Conservation (phyloP, 2,797 vertebrate species). For the Heliangelus exortis region DNA sequence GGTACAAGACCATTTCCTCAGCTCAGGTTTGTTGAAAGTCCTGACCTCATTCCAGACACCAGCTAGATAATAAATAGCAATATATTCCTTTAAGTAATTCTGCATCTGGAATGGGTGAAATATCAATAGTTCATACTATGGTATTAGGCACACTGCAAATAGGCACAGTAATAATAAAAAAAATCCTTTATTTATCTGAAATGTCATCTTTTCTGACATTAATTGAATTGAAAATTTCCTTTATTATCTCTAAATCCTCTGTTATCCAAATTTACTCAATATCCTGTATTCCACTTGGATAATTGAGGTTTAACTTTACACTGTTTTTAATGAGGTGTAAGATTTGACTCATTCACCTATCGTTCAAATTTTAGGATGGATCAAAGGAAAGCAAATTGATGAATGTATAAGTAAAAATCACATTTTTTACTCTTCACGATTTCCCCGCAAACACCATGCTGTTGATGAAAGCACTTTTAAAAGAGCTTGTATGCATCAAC, state of each 20-base stretch:
- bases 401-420: constrained; percentile 58
- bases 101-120: background rate
- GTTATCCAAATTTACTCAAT: background rate
- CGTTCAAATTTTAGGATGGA: constrained; percentile 39
- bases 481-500: background rate
- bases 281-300: constrained; percentile 8
- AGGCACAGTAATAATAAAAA: background rate
- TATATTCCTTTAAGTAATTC: background rate
- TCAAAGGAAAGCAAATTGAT: constrained; percentile 50
- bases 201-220: background rate
- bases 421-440: constrained; percentile 37
- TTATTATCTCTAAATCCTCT: constrained; percentile 14
- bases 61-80: background rate
- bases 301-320: constrained; percentile 45
- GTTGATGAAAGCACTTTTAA: constrained; percentile 23
- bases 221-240: constrained; percentile 35
- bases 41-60: background rate
- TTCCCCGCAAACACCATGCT: constrained; percentile 13
- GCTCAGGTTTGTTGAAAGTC: background rate
- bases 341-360: constrained; percentile 41
- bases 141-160: background rate
- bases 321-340: constrained; percentile 52
- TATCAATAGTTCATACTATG: background rate
- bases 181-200: constrained; percentile 5
- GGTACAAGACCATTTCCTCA: background rate